phyloP scores from a whole-genome alignment of 1,140 invertebrate species.

The Hypothenemus hampei region DNA sequence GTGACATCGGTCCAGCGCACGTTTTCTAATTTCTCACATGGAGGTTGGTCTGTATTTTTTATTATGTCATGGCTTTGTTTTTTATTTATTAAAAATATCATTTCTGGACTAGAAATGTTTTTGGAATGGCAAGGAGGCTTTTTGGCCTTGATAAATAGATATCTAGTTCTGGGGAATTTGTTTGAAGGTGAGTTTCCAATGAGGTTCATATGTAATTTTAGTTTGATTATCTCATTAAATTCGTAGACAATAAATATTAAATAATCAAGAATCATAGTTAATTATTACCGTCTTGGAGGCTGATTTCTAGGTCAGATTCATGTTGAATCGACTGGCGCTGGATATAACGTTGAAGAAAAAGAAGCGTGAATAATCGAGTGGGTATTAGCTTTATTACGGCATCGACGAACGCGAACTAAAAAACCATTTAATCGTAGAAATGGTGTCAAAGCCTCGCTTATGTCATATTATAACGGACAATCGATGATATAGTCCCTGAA shows the following conservation, averaged over 20 bases:
- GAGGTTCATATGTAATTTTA: too few relatives aligned
- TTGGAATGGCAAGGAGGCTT: too few relatives aligned
- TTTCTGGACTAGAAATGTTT: too few relatives aligned
- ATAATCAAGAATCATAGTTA: slow-evolving; percentile 9
- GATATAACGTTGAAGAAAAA: slow-evolving; percentile 25
- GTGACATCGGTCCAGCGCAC: slow-evolving; percentile 7
- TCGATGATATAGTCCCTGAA: slow-evolving; percentile 12
- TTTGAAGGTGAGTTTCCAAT: too few relatives aligned
- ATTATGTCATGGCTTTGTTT: not conserved
- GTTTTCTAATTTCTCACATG: slow-evolving; percentile 9
- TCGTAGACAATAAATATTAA: slow-evolving; percentile 9
- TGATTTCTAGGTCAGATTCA: slow-evolving; percentile 23
- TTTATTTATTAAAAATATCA: too few relatives aligned
- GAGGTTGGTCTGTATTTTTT: not conserved
- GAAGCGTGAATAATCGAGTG: slow-evolving; percentile 27
- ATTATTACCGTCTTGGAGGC: slow-evolving; percentile 16
- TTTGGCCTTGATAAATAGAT: too few relatives aligned
- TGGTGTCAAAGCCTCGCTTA: slow-evolving; percentile 33
- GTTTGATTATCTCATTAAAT: slow-evolving; percentile 15
- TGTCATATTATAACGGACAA: slow-evolving; percentile 29
- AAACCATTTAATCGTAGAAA: slow-evolving; percentile 28
- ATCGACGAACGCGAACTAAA: slow-evolving; percentile 22
- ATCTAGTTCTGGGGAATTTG: too few relatives aligned
- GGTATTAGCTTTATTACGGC: slow-evolving; percentile 26
- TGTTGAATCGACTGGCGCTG: slow-evolving; percentile 11